Conservation (phyloP, 2,888 invertebrate genomes). For the Altica lythri region DNA sequence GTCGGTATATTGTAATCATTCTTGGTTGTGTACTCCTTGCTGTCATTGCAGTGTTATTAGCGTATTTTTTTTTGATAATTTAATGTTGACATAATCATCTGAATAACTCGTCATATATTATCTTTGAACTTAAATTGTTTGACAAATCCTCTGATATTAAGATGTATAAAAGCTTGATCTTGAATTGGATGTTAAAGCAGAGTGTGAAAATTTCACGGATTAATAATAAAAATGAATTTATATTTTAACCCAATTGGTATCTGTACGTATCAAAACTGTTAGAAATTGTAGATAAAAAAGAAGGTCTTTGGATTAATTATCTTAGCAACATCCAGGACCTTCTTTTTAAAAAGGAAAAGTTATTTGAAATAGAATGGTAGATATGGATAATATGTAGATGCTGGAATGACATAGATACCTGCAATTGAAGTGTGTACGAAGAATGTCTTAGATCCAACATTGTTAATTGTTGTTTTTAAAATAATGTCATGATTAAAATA, state of each 20-base stretch:
- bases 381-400: constrained; percentile 49
- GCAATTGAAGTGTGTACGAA: constrained; percentile 28
- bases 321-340: constrained; percentile 6
- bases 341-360: constrained; percentile 28
- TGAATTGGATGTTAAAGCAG: constrained; percentile 45
- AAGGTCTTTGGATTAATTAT: constrained; percentile 16
- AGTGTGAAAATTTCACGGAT: constrained; percentile 43
- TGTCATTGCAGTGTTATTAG: too few relatives aligned
- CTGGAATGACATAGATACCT: constrained; percentile 41
- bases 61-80: too few relatives aligned
- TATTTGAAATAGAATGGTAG: constrained; percentile 48
- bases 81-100: too few relatives aligned
- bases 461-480: too few relatives aligned
- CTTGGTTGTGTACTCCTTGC: too few relatives aligned
- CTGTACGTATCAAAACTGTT: constrained; percentile 45
- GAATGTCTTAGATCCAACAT: neutral
- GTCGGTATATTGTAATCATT: too few relatives aligned
- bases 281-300: constrained; percentile 39
- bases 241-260: constrained; percentile 52
- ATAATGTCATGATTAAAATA: too few relatives aligned
- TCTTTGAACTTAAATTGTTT: too few relatives aligned
- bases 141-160: too few relatives aligned
- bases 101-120: too few relatives aligned
- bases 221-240: constrained; percentile 39
- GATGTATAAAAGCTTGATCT: constrained; percentile 47